phyloP scores from a whole-genome alignment of 2,113 vertebrate genomes.

The Poeciliopsis prolifica region DNA sequence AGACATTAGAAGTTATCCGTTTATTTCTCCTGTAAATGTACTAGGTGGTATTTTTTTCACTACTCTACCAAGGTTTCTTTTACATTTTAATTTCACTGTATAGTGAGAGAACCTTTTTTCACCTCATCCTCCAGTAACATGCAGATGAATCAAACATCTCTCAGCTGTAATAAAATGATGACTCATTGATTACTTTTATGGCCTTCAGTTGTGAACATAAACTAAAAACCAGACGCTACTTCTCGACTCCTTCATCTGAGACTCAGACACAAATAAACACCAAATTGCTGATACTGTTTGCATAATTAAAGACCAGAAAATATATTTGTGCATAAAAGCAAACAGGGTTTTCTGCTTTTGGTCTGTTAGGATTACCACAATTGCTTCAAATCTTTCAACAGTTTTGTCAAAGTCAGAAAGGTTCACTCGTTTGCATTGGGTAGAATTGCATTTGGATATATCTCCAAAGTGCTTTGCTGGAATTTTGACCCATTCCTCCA shows the following conservation, averaged over 20 bases:
- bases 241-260: background rate
- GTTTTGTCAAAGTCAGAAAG: no score
- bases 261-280: background rate
- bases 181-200: no score
- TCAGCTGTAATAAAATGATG: no score
- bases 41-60: background rate
- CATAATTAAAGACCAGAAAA: background rate
- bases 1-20: background rate
- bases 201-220: no score
- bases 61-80: background rate
- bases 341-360: no score
- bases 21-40: no score
- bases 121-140: background rate
- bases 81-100: background rate
- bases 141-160: background rate
- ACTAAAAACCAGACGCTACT: no score
- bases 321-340: background rate
- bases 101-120: background rate
- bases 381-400: no score
- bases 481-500: background rate
- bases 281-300: background rate
- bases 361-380: no score
- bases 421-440: background rate
- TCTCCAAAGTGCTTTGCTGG: background rate
- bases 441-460: background rate